These are phyloP conservation scores for Hydrophis major DNA, from an alignment of 2,797 vertebrate species.

Conservation along the genomic window DNA sequence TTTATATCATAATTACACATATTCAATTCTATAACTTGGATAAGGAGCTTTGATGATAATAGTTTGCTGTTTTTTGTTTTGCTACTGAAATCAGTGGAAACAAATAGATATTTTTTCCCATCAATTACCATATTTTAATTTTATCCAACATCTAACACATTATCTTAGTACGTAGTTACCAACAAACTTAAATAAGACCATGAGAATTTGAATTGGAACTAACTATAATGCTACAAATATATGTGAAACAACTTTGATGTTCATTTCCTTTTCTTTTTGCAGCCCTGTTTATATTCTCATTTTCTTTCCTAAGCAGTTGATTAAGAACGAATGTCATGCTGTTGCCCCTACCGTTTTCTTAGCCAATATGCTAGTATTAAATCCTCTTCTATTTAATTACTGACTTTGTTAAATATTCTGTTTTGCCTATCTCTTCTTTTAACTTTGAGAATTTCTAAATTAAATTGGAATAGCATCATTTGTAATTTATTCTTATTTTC, in stretches of 20 bases:
- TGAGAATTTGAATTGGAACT: background rate
- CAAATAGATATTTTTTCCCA: background rate
- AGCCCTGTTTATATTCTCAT: background rate
- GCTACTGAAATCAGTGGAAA: background rate
- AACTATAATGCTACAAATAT: background rate
- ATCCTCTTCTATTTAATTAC: background rate
- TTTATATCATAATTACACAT: background rate
- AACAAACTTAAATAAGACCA: background rate
- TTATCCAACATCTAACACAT: background rate
- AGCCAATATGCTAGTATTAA: background rate
- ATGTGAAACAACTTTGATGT: background rate
- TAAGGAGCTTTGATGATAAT: background rate
- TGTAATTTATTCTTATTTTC: background rate
- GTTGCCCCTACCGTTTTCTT: background rate
- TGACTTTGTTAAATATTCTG: background rate
- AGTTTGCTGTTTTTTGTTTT: background rate
- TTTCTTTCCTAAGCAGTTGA: background rate
- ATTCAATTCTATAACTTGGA: background rate
- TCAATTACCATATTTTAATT: background rate
- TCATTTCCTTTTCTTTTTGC: background rate
- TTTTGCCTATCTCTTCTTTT: background rate
- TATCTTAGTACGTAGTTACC: background rate
- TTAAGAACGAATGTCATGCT: background rate
- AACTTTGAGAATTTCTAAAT: background rate
- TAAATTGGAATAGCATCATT: background rate